A percentile compares a stretch with the other conserved stretches of the same genome.
Evolutionary conservation across 30 jellyfish, hydroid and myxozoan genomes (phyloP).

Genomic region (Turritopsis rubra): DNA sequence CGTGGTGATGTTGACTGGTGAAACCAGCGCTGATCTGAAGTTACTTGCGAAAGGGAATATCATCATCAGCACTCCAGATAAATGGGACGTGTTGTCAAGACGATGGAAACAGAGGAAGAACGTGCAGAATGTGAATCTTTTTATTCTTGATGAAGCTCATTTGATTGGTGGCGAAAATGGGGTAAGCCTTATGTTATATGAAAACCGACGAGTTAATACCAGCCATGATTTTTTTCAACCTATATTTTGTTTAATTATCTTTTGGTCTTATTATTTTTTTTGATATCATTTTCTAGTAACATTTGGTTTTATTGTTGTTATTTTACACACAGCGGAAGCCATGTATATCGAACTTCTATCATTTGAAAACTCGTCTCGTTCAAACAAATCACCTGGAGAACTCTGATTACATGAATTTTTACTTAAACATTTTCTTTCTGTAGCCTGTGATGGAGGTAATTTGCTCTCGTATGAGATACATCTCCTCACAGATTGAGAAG

Average conservation of each 20-base stretch:
- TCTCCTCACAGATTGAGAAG: conserved; percentile 87
- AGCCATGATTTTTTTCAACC: neutral
- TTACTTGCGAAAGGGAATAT: conserved; percentile 84
- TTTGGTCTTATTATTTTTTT: too few species aligned
- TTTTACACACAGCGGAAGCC: too few species aligned
- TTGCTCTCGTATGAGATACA: conserved; percentile 96
- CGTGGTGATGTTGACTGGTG: conserved; percentile 95
- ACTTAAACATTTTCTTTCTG: neutral
- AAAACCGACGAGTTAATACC: neutral
- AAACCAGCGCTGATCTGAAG: conserved; percentile 88
- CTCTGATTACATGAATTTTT: neutral
- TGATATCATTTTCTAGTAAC: too few species aligned
- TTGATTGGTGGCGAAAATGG: conserved; percentile 96
- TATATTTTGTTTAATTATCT: too few species aligned
- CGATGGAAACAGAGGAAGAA: conserved; percentile 97
- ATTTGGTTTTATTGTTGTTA: too few species aligned
- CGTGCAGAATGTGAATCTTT: conserved; percentile 81
- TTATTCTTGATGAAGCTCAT: conserved; percentile 90
- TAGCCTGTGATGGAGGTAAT: conserved; percentile 97
- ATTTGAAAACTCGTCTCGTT: neutral
- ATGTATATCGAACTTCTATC: too few species aligned
- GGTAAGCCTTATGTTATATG: conserved; percentile 43
- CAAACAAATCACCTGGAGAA: neutral
- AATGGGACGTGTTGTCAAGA: conserved; percentile 93
- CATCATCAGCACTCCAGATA: conserved; percentile 86